These are phyloP conservation scores for Pangasius sanitwongsei DNA, from an alignment of 2,797 vertebrate species.

Conservation along the genomic window DNA sequence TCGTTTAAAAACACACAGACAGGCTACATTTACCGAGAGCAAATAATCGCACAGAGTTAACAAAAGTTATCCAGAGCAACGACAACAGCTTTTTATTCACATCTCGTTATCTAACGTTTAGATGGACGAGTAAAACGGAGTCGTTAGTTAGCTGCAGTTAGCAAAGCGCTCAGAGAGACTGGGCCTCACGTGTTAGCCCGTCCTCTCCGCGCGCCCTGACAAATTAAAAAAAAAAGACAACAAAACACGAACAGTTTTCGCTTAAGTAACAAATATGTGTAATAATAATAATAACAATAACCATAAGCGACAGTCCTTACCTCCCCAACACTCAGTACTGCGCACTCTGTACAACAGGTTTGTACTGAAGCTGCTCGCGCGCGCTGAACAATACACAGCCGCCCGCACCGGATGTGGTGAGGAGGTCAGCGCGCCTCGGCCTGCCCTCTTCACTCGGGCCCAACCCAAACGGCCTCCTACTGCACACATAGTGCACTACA, in stretches of 20 bases:
- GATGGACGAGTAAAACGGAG: background rate
- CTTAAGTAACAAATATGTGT: background rate
- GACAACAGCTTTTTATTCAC: too few species aligned
- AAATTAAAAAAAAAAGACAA: background rate
- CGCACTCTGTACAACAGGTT: too few species aligned
- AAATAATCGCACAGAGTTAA: background rate
- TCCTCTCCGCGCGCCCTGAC: background rate
- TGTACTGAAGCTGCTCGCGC: background rate
- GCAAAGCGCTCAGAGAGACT: background rate
- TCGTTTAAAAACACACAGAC: background rate
- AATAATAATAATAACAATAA: background rate
- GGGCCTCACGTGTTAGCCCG: conserved; percentile 11
- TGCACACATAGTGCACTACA: background rate
- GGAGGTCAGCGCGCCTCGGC: background rate
- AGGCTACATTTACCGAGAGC: background rate
- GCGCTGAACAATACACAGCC: background rate
- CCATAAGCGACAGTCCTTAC: background rate
- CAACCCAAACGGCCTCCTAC: background rate
- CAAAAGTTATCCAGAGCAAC: too few species aligned
- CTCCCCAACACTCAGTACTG: too few species aligned
- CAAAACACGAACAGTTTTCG: background rate
- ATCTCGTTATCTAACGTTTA: background rate
- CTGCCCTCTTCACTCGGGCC: background rate
- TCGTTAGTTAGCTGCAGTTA: background rate
- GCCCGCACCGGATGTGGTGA: background rate